Percentiles rank a stretch among this genome's conserved stretches.
phyloP scores from a whole-genome alignment of 2,888 invertebrate species.

The Boloria euphrosyne region DNA sequence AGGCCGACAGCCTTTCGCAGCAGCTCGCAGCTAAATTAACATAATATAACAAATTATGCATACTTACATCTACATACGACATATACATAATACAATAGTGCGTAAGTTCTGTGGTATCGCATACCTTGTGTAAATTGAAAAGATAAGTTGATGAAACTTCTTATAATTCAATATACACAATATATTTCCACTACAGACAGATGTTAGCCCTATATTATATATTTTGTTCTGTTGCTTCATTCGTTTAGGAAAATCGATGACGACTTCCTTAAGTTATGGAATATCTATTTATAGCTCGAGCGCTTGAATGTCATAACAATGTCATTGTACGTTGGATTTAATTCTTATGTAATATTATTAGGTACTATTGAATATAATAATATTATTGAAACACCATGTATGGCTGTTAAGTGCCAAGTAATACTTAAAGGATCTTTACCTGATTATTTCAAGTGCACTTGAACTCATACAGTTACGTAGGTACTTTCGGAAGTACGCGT shows the following conservation, averaged over 20 bases:
- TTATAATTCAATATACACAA: not conserved
- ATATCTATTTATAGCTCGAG: conserved; percentile 16
- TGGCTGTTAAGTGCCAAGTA: not conserved
- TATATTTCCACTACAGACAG: not conserved
- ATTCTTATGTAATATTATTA: not conserved
- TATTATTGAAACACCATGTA: not conserved
- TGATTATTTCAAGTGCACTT: not conserved
- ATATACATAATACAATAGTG: conserved; percentile 21
- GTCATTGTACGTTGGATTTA: not conserved
- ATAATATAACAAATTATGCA: conserved; percentile 66
- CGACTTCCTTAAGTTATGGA: conserved; percentile 16
- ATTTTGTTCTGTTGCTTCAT: not conserved
- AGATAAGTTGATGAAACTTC: not conserved
- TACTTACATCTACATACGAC: conserved; percentile 34
- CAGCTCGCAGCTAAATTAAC: conserved; percentile 63
- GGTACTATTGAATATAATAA: not conserved
- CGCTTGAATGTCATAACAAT: conserved; percentile 15
- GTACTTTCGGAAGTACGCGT: too few species aligned
- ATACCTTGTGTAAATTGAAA: conserved; percentile 31
- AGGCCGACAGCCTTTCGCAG: conserved; percentile 75
- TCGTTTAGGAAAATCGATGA: conserved; percentile 18
- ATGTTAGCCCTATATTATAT: not conserved
- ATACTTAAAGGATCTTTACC: not conserved
- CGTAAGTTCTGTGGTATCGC: conserved; percentile 29
- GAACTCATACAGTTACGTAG: not conserved